These are phyloP conservation scores for Euura lappo DNA, from an alignment of 1,140 invertebrate species.

Conservation along the genomic window DNA sequence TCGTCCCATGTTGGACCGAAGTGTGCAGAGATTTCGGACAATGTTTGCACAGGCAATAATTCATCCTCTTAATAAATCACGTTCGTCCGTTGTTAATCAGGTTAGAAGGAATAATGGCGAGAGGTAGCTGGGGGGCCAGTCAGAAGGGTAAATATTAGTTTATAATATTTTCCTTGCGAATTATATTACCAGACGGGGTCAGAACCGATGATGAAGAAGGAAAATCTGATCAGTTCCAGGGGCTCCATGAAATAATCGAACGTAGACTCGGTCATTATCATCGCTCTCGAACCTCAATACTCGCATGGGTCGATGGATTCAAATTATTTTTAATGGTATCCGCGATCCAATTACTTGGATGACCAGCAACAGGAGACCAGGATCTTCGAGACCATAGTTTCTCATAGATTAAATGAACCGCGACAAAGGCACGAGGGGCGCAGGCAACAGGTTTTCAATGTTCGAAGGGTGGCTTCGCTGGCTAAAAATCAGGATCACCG, in stretches of 20 bases:
- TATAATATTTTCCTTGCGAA: slow-evolving; percentile 11
- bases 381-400: neutral
- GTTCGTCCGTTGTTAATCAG: neutral
- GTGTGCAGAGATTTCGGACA: neutral
- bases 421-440: neutral
- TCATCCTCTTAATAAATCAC: slow-evolving; percentile 10
- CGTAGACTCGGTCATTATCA: neutral
- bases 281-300: neutral
- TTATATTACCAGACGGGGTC: neutral
- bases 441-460: slow-evolving; percentile 8
- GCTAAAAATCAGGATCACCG: too few species aligned
- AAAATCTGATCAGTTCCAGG: too few species aligned
- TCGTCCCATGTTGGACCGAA: neutral
- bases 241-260: too few species aligned
- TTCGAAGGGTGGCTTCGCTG: neutral
- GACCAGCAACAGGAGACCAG: neutral
- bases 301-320: neutral
- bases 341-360: neutral
- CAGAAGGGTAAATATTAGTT: slow-evolving; percentile 9
- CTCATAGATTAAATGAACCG: slow-evolving; percentile 8
- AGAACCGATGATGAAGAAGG: too few species aligned
- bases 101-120: neutral
- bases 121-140: neutral
- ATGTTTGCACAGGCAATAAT: neutral
- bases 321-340: too few species aligned